phyloP scores from a whole-genome alignment of 92 coral and sea anemone species.

The Umimayanthus chanpuru region DNA sequence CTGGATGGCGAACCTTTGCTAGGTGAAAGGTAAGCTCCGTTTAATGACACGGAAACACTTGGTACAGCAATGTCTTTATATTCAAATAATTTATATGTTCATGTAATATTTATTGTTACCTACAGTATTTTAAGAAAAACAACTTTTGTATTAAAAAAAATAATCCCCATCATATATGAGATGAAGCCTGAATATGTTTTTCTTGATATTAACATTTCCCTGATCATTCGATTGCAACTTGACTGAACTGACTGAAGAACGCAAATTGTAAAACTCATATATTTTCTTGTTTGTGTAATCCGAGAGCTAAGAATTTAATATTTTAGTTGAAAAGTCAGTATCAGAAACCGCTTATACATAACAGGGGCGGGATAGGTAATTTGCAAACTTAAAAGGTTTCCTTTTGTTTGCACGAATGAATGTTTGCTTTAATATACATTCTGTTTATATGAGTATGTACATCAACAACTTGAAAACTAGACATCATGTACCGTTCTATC shows the following conservation, averaged over 20 bases:
- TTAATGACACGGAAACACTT: not conserved
- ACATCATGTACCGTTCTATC: not conserved
- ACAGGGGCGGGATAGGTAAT: not conserved
- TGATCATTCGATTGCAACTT: too few relatives aligned
- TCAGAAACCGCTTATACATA: not conserved
- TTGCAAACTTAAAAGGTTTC: not conserved
- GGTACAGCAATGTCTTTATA: not conserved
- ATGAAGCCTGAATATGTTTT: not conserved
- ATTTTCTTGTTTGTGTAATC: too few relatives aligned
- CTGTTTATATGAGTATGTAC: not conserved
- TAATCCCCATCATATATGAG: not conserved
- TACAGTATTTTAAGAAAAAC: not conserved
- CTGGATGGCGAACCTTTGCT: constrained; percentile 35
- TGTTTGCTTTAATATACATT: constrained; percentile 19
- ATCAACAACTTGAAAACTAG: not conserved
- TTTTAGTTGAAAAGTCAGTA: not conserved
- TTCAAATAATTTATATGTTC: not conserved
- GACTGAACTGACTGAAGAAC: too few relatives aligned
- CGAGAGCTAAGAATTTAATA: not conserved
- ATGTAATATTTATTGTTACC: not conserved
- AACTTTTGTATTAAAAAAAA: not conserved
- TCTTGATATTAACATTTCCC: too few relatives aligned
- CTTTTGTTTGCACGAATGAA: not conserved
- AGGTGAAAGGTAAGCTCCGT: constrained; percentile 20
- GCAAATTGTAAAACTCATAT: too few relatives aligned